Evolutionary conservation across 1,140 invertebrate species (phyloP).

Genomic region (Drosophila pectinifera): DNA sequence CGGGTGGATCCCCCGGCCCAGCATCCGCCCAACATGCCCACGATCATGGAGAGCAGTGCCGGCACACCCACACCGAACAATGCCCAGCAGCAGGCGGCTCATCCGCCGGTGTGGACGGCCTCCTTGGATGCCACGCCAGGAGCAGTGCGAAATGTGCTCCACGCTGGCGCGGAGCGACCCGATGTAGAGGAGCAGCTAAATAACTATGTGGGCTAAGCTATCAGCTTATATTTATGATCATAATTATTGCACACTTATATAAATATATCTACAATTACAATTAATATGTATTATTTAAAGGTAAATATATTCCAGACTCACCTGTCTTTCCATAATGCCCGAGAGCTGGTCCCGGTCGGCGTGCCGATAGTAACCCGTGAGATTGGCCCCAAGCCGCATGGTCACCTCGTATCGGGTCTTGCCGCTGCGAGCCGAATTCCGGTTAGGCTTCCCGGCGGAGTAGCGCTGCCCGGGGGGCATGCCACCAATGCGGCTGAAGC

Average conservation of each 20-base stretch:
- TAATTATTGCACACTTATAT: no score
- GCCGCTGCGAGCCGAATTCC: slow-evolving; percentile 68
- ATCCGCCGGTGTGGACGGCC: slow-evolving; percentile 52
- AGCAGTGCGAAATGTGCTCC: slow-evolving; percentile 58
- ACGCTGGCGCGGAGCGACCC: slow-evolving; percentile 7
- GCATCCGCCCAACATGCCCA: slow-evolving; percentile 75
- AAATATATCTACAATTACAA: neutral
- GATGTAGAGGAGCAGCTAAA: slow-evolving; percentile 73
- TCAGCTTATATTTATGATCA: no score
- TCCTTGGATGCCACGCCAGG: slow-evolving; percentile 64
- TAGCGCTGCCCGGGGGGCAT: slow-evolving; percentile 26
- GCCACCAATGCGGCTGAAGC: slow-evolving; percentile 14
- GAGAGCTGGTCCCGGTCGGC: slow-evolving; percentile 75
- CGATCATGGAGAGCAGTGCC: slow-evolving; percentile 77
- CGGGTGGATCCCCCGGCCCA: slow-evolving; percentile 52
- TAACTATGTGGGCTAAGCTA: slow-evolving; percentile 72
- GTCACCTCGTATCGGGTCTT: slow-evolving; percentile 83
- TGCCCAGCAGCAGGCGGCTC: slow-evolving; percentile 34
- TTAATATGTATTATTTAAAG: no score
- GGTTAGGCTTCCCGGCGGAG: slow-evolving; percentile 46
- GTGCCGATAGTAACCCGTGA: slow-evolving; percentile 78
- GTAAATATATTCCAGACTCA: slow-evolving; percentile 45
- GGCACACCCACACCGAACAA: slow-evolving; percentile 52
- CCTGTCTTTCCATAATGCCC: slow-evolving; percentile 77
- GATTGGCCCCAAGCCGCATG: slow-evolving; percentile 79